Evolutionary conservation across 2,888 invertebrate genomes (phyloP).

Genomic region (Epinotia bilunana): DNA sequence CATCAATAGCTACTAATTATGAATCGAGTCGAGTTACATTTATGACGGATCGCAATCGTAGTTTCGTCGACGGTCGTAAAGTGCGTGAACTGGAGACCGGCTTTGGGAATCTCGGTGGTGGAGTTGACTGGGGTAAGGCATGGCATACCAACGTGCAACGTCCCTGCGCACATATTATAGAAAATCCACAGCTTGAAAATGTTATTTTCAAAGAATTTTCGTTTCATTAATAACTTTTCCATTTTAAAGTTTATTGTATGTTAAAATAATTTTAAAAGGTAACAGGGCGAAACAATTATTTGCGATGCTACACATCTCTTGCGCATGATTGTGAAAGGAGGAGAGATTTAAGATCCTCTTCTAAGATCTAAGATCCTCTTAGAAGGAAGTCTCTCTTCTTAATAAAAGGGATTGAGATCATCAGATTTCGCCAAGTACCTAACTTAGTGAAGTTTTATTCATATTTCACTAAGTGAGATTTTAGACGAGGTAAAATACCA

Average conservation of each 20-base stretch:
- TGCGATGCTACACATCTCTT: not conserved
- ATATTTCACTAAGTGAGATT: too few relatives aligned
- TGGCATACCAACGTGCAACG: not conserved
- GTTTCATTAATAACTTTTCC: not conserved
- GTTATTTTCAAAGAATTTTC: not conserved
- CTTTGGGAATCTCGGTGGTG: conserved; percentile 48
- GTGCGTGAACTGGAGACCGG: conserved; percentile 52
- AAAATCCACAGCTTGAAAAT: not conserved
- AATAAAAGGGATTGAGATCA: not conserved
- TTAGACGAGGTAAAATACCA: too few relatives aligned
- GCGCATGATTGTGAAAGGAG: not conserved
- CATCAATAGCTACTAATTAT: conserved; percentile 57
- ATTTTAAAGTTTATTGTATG: too few relatives aligned
- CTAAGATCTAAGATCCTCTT: too few relatives aligned
- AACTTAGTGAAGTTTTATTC: too few relatives aligned
- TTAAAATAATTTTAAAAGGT: too few relatives aligned
- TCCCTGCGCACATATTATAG: not conserved
- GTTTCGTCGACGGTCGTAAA: conserved; percentile 57
- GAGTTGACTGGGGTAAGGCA: conserved; percentile 20
- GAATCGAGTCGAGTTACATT: conserved; percentile 57
- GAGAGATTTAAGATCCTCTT: not conserved
- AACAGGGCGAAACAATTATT: too few relatives aligned
- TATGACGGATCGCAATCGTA: conserved; percentile 52
- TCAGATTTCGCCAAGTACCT: not conserved
- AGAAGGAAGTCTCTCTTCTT: not conserved